phyloP scores from a whole-genome alignment of 2,113 vertebrate genomes.

The Protobothrops mucrosquamatus region DNA sequence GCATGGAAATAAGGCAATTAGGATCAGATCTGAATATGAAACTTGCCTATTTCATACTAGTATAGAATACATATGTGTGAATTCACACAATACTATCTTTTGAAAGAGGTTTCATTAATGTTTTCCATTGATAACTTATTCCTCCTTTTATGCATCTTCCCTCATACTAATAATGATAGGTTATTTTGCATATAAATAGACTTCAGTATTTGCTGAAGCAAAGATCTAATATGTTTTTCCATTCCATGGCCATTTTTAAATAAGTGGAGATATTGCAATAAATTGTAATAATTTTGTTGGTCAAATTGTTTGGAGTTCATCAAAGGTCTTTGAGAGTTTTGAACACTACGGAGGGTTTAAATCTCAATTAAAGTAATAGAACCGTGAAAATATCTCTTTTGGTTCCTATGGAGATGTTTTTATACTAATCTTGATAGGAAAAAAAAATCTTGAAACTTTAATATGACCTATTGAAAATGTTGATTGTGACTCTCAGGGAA shows the following conservation, averaged over 20 bases:
- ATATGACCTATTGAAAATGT: slow-evolving; percentile 24
- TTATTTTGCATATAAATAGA: slow-evolving; percentile 98
- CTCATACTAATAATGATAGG: slow-evolving; percentile 78
- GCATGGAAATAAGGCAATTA: slow-evolving; percentile 46
- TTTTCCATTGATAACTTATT: slow-evolving; percentile 87
- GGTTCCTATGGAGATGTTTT: slow-evolving; percentile 31
- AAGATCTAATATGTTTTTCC: slow-evolving; percentile 58
- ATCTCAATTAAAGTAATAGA: slow-evolving; percentile 17
- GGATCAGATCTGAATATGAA: slow-evolving; percentile 52
- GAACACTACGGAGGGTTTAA: slow-evolving; percentile 34
- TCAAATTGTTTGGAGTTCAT: slow-evolving; percentile 32
- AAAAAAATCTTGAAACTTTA: slow-evolving; percentile 10
- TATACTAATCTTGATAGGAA: background rate
- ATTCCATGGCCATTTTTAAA: slow-evolving; percentile 55
- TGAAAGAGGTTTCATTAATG: slow-evolving; percentile 86
- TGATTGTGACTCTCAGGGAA: background rate
- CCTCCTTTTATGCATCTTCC: slow-evolving; percentile 75
- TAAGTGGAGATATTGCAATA: slow-evolving; percentile 53
- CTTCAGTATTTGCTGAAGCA: slow-evolving; percentile 81
- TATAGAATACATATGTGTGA: slow-evolving; percentile 79
- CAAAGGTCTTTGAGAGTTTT: slow-evolving; percentile 24
- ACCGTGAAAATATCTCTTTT: background rate
- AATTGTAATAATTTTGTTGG: slow-evolving; percentile 60
- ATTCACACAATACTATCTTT: slow-evolving; percentile 81
- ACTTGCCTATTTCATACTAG: slow-evolving; percentile 63